phyloP scores from a whole-genome alignment of 2,113 vertebrate species.

The Aphyosemion australe region DNA sequence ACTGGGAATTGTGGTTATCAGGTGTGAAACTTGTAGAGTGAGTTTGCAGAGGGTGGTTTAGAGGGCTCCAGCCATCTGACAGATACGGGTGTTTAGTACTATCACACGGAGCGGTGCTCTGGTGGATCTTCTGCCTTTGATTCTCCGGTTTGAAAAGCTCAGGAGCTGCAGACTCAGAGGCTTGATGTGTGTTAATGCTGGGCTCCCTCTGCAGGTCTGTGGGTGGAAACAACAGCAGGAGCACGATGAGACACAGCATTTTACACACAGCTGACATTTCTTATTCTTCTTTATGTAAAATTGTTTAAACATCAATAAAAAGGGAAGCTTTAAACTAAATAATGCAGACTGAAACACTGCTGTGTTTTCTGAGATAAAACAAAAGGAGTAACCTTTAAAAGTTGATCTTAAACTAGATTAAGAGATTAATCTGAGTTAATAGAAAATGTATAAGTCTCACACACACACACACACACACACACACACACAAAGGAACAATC shows the following conservation, averaged over 20 bases:
- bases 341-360: no score
- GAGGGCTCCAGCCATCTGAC: constrained; percentile 43
- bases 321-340: no score
- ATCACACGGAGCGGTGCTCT: constrained; percentile 43
- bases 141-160: constrained; percentile 67
- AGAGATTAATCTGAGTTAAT: no score
- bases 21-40: constrained; percentile 71
- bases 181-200: constrained; percentile 10
- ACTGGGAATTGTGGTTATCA: constrained; percentile 10
- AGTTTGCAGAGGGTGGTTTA: constrained; percentile 77
- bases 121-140: constrained; percentile 6
- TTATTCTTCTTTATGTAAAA: neutral
- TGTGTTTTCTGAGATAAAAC: no score
- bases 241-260: neutral
- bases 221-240: constrained; percentile 18
- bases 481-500: no score
- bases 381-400: no score
- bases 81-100: constrained; percentile 70
- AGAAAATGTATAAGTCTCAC: no score
- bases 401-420: no score
- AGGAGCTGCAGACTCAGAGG: constrained; percentile 3
- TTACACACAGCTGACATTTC: neutral
- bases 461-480: no score
- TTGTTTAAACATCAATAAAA: neutral
- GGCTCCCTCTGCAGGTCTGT: constrained; percentile 69